Evolutionary conservation across 2,797 vertebrate species (phyloP).

Genomic region (Gymnothorax reevesii): DNA sequence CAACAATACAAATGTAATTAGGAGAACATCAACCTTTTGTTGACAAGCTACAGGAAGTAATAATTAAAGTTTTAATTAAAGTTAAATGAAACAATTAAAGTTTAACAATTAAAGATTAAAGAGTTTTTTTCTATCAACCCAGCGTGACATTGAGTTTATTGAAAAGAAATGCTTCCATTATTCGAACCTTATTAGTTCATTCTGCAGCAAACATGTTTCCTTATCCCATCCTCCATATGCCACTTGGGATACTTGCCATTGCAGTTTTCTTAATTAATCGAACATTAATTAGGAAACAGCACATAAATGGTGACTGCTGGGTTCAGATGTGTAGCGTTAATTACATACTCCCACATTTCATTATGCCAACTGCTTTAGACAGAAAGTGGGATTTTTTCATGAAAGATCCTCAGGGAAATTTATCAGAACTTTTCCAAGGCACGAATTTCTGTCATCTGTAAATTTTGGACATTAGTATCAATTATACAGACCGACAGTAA

Average conservation of each 20-base stretch:
- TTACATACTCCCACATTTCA: not conserved
- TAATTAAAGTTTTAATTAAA: too few relatives aligned
- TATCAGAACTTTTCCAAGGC: not conserved
- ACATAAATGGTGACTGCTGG: not conserved
- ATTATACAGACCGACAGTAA: not conserved
- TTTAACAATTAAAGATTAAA: too few relatives aligned
- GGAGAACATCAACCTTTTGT: too few relatives aligned
- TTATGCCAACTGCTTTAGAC: not conserved
- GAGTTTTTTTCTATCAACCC: too few relatives aligned
- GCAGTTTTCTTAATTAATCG: not conserved
- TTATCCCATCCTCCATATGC: not conserved
- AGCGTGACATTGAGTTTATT: too few relatives aligned
- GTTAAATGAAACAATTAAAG: too few relatives aligned
- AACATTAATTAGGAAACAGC: not conserved
- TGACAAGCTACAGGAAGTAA: too few relatives aligned
- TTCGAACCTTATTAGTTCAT: not conserved
- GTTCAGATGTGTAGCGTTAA: not conserved
- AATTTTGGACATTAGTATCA: not conserved
- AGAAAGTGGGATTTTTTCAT: not conserved
- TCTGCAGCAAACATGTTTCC: not conserved
- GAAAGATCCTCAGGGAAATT: not conserved
- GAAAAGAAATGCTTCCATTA: constrained; percentile 13
- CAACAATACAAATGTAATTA: too few relatives aligned
- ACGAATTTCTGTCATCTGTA: not conserved
- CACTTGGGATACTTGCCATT: not conserved